phyloP scores from a whole-genome alignment of 1,140 invertebrate species.

The Argopecten irradians region DNA sequence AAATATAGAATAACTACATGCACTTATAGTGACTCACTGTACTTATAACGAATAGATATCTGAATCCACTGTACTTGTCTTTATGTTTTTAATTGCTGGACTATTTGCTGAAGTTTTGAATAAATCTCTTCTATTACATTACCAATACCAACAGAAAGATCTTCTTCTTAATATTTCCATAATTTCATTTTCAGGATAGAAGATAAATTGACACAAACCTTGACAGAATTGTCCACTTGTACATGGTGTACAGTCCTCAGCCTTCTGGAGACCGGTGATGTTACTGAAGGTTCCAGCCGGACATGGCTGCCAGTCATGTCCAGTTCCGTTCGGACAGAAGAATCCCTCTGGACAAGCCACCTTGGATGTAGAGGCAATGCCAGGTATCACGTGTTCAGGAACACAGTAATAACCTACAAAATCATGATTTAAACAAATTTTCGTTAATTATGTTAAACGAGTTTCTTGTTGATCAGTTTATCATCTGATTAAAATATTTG shows the following conservation, averaged over 20 bases:
- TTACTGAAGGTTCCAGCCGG: slow-evolving; percentile 72
- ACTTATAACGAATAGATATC: no score
- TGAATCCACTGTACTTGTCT: no score
- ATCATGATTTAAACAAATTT: no score
- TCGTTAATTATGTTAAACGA: no score
- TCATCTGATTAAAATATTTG: no score
- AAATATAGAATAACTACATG: no score
- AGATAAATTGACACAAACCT: slow-evolving; percentile 49
- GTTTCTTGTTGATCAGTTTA: no score
- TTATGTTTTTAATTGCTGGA: no score
- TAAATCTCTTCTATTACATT: no score
- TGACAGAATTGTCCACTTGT: slow-evolving; percentile 66
- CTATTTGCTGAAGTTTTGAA: no score
- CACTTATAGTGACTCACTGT: no score
- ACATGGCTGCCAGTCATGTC: slow-evolving; percentile 71
- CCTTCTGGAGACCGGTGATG: slow-evolving; percentile 58
- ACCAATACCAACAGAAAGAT: background rate
- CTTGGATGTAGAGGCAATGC: slow-evolving; percentile 56
- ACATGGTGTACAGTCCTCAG: slow-evolving; percentile 70
- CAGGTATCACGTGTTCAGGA: slow-evolving; percentile 62
- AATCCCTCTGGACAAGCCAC: slow-evolving; percentile 68
- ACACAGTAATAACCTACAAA: slow-evolving; percentile 73
- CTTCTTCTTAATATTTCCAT: background rate
- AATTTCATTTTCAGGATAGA: background rate
- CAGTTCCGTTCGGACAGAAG: slow-evolving; percentile 74